phyloP scores from a whole-genome alignment of 2,888 invertebrate species.

The Xestobium rufovillosum region DNA sequence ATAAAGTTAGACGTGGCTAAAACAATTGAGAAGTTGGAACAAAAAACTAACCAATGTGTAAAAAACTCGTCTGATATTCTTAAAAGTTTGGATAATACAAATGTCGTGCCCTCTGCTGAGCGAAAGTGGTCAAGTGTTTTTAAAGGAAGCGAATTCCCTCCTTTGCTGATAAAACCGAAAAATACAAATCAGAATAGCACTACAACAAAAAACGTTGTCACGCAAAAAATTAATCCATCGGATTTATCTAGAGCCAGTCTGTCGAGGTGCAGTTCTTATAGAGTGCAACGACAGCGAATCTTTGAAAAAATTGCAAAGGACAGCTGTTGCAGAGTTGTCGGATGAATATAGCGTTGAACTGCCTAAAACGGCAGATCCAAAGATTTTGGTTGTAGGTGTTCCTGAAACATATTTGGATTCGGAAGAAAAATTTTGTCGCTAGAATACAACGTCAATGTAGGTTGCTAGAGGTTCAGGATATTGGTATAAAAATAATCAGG shows the following conservation, averaged over 20 bases:
- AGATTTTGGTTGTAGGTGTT: too few species aligned
- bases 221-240: constrained; percentile 5
- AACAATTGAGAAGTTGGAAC: too few species aligned
- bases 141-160: constrained; percentile 2
- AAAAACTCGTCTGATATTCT: too few species aligned
- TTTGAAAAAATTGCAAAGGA: constrained; percentile 1
- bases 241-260: constrained; percentile 1
- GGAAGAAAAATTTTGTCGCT: too few species aligned
- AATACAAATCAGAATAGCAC: constrained; percentile 4
- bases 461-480: too few species aligned
- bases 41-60: too few species aligned
- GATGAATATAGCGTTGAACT: constrained; percentile 1
- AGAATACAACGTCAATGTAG: too few species aligned
- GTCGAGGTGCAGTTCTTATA: neutral
- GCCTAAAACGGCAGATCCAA: constrained; percentile 2
- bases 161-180: constrained; percentile 3
- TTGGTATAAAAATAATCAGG: too few species aligned
- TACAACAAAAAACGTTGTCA: neutral
- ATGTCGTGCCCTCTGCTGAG: too few species aligned
- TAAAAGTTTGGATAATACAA: too few species aligned
- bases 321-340: constrained; percentile 4
- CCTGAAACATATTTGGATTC: too few species aligned
- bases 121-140: constrained; percentile 1
- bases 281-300: constrained; percentile 5
- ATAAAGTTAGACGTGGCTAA: too few species aligned